These are phyloP conservation scores for Rhagonycha lutea DNA, from an alignment of 2,888 invertebrate species.

Conservation along the genomic window DNA sequence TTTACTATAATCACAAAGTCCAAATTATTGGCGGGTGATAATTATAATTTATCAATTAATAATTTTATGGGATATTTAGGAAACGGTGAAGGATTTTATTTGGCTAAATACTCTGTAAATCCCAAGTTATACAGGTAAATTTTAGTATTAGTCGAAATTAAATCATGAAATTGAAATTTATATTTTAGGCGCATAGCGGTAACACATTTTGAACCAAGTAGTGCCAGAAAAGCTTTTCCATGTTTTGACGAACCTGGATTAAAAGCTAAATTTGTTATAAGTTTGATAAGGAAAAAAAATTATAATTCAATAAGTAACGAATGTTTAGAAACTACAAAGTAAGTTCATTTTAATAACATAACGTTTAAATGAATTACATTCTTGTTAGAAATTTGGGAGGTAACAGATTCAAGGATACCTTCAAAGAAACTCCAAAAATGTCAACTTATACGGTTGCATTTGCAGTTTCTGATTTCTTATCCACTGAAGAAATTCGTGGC, in stretches of 20 bases:
- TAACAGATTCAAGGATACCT: conserved; percentile 13
- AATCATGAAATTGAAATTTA: background rate
- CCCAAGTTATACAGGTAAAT: background rate
- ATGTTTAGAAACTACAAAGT: conserved; percentile 6
- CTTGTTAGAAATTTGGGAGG: conserved; percentile 9
- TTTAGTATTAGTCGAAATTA: background rate
- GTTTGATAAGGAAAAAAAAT: conserved; percentile 42
- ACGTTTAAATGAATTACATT: background rate
- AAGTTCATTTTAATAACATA: background rate
- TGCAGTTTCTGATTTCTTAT: conserved; percentile 64
- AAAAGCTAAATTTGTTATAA: conserved; percentile 50
- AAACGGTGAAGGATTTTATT: conserved; percentile 5
- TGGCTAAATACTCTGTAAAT: background rate
- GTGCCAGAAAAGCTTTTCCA: conserved; percentile 72
- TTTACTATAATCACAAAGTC: conserved; percentile 1
- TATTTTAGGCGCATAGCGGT: conserved; percentile 52
- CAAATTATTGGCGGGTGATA: background rate
- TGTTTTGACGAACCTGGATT: conserved; percentile 69
- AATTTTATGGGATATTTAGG: conserved; percentile 3
- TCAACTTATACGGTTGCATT: conserved; percentile 79
- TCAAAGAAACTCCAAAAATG: conserved; percentile 56
- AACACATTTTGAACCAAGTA: conserved; percentile 68
- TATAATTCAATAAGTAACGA: conserved; percentile 21
- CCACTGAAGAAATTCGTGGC: conserved; percentile 41
- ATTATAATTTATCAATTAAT: background rate